Base-by-base conservation (phyloP, 92 coral and sea anemone species). In the Heliopora coerulea region DNA sequence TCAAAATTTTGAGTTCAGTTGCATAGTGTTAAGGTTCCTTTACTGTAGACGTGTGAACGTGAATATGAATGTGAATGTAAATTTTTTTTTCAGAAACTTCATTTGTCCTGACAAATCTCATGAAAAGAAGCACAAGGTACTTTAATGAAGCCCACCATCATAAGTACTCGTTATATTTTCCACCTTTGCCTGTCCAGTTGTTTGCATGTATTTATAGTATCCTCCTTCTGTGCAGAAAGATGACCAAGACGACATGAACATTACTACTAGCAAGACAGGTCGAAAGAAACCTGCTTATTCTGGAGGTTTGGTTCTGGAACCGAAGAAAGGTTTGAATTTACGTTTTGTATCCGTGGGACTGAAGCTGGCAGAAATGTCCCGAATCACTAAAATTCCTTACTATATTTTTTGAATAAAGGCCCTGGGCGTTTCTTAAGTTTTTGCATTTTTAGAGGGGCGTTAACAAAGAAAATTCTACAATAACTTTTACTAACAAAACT, bases 251-350 rank as follows among this genome's bases (percentile, higher is more conserved):
- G 95, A 88, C 0, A 92, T 83, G 26, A 86, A 83, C 3, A 75
- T 80, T 19, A 75, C 80, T 19, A 69, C 82, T 6, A 79, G 59
- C 17, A 88, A 91, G 74, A 93, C 89, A 84, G 96, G 96, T 25
- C 78, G 96, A 46, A 85, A 86, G 49, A 93, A 93, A 44, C 98
- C 98, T 11, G 98, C 98, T 0, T 93, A 93, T 66, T 96, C 96
- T 21, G 98, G 98, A 11, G 98, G 98, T 40, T 88, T 93, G 86
- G 98, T 93, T 7, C 83, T 93, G 34, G 98, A 93, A 46, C 98
- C 98, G 13, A 93, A 93, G 68, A 87, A 86, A 88, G 98, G 98
- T 93, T 68, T 59, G 79, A n/a, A 0, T 24, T 59, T n/a, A n/a
- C n/a, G n/a, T n/a, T n/a, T n/a, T n/a, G n/a, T n/a, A n/a, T n/a